Evolutionary conservation across 2,888 invertebrate species (phyloP).

Genomic region (Cylloceria caligata): DNA sequence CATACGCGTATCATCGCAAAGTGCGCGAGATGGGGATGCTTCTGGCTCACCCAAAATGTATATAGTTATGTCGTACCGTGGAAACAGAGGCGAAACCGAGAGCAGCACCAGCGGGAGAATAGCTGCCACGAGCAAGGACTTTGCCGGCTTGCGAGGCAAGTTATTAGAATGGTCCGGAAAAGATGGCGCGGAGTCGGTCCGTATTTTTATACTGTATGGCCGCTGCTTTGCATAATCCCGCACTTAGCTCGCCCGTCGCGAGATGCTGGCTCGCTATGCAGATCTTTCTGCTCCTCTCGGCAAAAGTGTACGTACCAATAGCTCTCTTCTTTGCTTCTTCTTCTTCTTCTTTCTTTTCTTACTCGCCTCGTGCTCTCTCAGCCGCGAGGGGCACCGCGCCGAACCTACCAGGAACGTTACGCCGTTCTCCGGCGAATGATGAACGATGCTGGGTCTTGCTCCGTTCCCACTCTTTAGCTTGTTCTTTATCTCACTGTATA

Average conservation of each 20-base stretch:
- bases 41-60: slow-evolving; percentile 39
- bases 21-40: not conserved
- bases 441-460: slow-evolving; percentile 75
- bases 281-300: slow-evolving; percentile 74
- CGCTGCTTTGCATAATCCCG: slow-evolving; percentile 85
- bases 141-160: slow-evolving; percentile 75
- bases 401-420: slow-evolving; percentile 78
- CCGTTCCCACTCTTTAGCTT: slow-evolving; percentile 63
- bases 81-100: slow-evolving; percentile 65
- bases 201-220: slow-evolving; percentile 85
- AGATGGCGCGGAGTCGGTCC: slow-evolving; percentile 85
- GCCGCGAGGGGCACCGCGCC: slow-evolving; percentile 60
- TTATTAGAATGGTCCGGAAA: slow-evolving; percentile 85
- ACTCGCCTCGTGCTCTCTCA: slow-evolving; percentile 58
- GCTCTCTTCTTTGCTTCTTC: slow-evolving; percentile 61
- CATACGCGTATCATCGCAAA: slow-evolving; percentile 32
- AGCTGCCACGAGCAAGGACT: slow-evolving; percentile 65
- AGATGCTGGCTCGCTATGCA: slow-evolving; percentile 81
- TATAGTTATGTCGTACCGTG: slow-evolving; percentile 55
- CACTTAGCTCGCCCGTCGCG: slow-evolving; percentile 84
- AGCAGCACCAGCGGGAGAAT: slow-evolving; percentile 63
- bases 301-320: slow-evolving; percentile 54
- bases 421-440: slow-evolving; percentile 80
- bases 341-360: slow-evolving; percentile 48
- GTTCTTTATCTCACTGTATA: slow-evolving; percentile 38